Evolutionary conservation across 2,797 vertebrate species (phyloP), one percentile per base, ranked within the genome.

Genomic region (Poecilia gillii): DNA sequence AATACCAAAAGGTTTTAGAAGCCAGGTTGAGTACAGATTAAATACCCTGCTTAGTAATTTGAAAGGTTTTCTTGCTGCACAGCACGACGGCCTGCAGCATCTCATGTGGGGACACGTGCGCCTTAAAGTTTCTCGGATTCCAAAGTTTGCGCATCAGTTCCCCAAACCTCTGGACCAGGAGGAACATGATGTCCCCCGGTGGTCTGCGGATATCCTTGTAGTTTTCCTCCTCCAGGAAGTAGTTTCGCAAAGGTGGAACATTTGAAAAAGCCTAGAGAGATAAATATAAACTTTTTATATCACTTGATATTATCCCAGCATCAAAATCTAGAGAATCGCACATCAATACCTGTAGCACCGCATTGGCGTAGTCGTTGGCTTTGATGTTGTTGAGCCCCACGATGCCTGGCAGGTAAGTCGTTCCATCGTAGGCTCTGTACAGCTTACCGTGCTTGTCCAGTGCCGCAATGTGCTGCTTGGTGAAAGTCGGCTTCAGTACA

Each of bases 321-420:
- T 72, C 7, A 7, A 25, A 39, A 68, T 53, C 2, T 39, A 51
- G 1, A 71, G 41, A 33, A 6, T 1, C n/a, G 64, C 23, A 25
- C 20, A 25, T 46, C 72, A 45, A 72, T 93, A 99, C 98, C 97
- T 99, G 98, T 39, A 99, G 94, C 49, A 99, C 97, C 0, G 97
- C 98, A 0, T 99, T 99, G 84, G 98, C 98, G 0, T 99, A 99
- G 90, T 99, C 98, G 0, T 99, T 99, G 85, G 98, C 98, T 92
- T 99, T 99, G 91, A 99, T 99, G 89, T 99, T 99, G 93, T 99
- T 99, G 86, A 99, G 96, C 8, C 98, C 98, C 77, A 99, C 98
- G 0, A 99, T 99, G 81, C 98, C 98, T 0, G 98, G 98, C 84
- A 99, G 93, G 88, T 99, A 99, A 0, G 98, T 99, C 14, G 98